phyloP scores from a whole-genome alignment of 2,113 vertebrate species.

The Caranx ignobilis region DNA sequence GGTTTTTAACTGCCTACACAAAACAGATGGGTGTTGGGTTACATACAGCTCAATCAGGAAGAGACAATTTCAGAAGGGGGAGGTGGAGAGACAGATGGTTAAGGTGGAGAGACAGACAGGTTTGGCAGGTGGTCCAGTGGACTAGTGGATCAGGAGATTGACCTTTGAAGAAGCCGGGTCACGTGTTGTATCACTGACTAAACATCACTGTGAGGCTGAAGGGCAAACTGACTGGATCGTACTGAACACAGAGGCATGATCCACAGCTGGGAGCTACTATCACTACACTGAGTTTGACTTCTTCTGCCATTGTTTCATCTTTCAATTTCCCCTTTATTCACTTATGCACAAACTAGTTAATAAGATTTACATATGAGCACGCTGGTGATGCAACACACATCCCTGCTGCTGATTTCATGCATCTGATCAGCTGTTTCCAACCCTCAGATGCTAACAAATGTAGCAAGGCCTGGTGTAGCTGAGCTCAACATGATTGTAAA shows the following conservation, averaged over 20 bases:
- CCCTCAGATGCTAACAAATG: too few species aligned
- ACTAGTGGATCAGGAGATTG: not conserved
- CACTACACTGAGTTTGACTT: not conserved
- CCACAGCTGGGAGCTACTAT: too few species aligned
- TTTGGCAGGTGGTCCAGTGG: slow-evolving; percentile 51
- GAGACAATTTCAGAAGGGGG: slow-evolving; percentile 25
- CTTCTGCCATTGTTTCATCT: not conserved
- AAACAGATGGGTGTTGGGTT: slow-evolving; percentile 76
- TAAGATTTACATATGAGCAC: too few species aligned
- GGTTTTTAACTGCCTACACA: slow-evolving; percentile 73
- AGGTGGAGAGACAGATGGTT: slow-evolving; percentile 51
- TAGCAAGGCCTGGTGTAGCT: not conserved
- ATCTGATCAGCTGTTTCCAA: not conserved
- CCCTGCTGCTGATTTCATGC: not conserved
- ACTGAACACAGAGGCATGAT: not conserved
- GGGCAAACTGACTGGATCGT: not conserved
- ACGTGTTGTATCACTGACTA: not conserved
- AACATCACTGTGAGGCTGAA: not conserved
- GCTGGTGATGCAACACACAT: too few species aligned
- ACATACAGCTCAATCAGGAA: slow-evolving; percentile 72
- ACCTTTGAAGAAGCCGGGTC: slow-evolving; percentile 30
- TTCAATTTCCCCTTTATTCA: not conserved
- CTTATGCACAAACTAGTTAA: too few species aligned
- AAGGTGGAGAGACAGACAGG: slow-evolving; percentile 52
- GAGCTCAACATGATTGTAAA: not conserved